Percentiles rank a stretch among this genome's conserved stretches.
phyloP scores from a whole-genome alignment of 2,113 vertebrate genomes.

The Mormoops blainvillei region DNA sequence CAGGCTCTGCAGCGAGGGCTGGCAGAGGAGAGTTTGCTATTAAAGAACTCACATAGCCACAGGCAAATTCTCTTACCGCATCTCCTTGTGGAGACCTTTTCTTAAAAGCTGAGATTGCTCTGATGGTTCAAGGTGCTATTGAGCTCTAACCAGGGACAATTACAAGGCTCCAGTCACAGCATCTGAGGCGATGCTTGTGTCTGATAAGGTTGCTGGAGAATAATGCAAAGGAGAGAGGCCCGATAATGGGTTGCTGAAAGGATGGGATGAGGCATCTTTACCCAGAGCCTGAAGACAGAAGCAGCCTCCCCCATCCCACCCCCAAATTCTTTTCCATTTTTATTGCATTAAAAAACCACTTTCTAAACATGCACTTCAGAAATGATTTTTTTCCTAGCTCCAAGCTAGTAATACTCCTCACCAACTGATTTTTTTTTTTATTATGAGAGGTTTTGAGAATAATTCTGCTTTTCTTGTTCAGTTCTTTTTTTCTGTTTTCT shows the following conservation, averaged over 20 bases:
- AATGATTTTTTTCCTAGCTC: slow-evolving; percentile 70
- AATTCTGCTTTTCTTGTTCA: slow-evolving; percentile 65
- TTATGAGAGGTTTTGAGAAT: slow-evolving; percentile 29
- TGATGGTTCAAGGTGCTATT: slow-evolving; percentile 86
- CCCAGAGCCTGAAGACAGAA: slow-evolving; percentile 80
- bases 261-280: slow-evolving; percentile 78
- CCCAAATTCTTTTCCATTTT: slow-evolving; percentile 79
- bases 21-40: slow-evolving; percentile 79
- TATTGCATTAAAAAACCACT: slow-evolving; percentile 58
- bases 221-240: slow-evolving; percentile 80
- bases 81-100: slow-evolving; percentile 79
- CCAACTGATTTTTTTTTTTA: slow-evolving; percentile 23
- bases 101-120: slow-evolving; percentile 83
- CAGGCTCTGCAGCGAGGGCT: slow-evolving; percentile 47
- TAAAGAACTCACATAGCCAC: slow-evolving; percentile 83
- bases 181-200: slow-evolving; percentile 80
- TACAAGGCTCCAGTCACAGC: slow-evolving; percentile 83
- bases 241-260: slow-evolving; percentile 84
- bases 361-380: slow-evolving; percentile 73
- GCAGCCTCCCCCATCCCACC: not conserved
- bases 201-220: slow-evolving; percentile 87
- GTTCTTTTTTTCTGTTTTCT: not conserved
- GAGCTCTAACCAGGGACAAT: slow-evolving; percentile 85
- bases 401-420: slow-evolving; percentile 70
- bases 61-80: slow-evolving; percentile 80